phyloP scores from a whole-genome alignment of 2,888 invertebrate species.

The Pimpla rufipes region DNA sequence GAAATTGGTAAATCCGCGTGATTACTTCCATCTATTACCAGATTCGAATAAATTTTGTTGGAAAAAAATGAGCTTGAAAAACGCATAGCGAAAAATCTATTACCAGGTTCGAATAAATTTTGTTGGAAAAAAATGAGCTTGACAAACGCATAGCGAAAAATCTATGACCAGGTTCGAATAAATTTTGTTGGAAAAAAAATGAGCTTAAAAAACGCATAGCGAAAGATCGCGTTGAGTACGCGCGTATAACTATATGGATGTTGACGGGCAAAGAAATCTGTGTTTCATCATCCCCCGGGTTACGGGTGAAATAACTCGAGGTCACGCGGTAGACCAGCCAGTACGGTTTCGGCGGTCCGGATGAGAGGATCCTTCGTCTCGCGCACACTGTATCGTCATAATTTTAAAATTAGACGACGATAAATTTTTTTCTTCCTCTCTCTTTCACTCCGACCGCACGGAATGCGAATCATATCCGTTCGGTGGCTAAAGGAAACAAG shows the following conservation, averaged over 20 bases:
- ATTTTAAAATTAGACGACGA: slow-evolving; percentile 69
- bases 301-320: slow-evolving; percentile 52
- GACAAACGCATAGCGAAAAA: not conserved
- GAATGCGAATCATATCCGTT: slow-evolving; percentile 69
- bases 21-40: not conserved
- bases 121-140: not conserved
- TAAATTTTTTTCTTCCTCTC: slow-evolving; percentile 49
- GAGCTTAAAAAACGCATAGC: not conserved
- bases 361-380: slow-evolving; percentile 41
- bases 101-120: not conserved
- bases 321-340: slow-evolving; percentile 15
- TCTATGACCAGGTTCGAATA: not conserved
- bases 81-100: not conserved
- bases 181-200: not conserved
- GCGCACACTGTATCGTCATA: slow-evolving; percentile 56
- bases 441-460: slow-evolving; percentile 32
- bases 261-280: not conserved
- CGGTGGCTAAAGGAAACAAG: slow-evolving; percentile 53
- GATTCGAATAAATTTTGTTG: not conserved
- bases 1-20: too few relatives aligned
- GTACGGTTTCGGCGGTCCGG: slow-evolving; percentile 25
- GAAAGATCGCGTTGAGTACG: not conserved
- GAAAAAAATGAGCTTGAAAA: not conserved
- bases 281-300: slow-evolving; percentile 39
- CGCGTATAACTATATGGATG: not conserved